These are phyloP conservation scores for Zalophus californianus DNA, from an alignment of 2,797 vertebrate species.

Conservation along the genomic window DNA sequence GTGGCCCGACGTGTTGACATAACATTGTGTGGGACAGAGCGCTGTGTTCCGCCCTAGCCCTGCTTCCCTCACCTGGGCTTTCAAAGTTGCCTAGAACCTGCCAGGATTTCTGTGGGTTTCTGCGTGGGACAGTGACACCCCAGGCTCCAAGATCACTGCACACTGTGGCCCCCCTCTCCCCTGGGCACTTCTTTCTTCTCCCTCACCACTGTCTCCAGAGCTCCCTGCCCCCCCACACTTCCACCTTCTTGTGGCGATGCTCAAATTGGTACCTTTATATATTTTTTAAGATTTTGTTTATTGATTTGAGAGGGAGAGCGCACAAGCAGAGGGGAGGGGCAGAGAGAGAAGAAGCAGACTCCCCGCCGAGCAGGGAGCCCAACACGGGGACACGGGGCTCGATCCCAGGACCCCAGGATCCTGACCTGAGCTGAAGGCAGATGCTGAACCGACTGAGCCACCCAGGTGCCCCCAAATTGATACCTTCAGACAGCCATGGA, in stretches of 20 bases:
- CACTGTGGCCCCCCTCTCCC: not conserved
- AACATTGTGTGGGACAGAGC: not conserved
- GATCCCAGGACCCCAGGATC: not conserved
- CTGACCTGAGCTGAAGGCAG: not conserved
- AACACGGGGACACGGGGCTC: not conserved
- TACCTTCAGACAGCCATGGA: not conserved
- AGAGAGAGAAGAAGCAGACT: not conserved
- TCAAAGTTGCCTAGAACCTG: constrained; percentile 15
- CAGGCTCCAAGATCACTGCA: not conserved
- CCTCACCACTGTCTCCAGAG: not conserved
- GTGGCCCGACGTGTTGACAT: not conserved
- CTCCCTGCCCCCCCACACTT: not conserved
- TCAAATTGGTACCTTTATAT: not conserved
- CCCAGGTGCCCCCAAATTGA: not conserved
- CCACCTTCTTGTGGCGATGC: not conserved
- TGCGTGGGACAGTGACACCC: not conserved
- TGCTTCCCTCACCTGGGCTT: not conserved
- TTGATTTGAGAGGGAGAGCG: not conserved
- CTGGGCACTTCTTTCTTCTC: not conserved
- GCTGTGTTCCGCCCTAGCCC: not conserved
- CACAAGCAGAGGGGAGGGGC: not conserved
- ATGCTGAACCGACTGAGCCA: not conserved
- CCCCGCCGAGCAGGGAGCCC: not conserved
- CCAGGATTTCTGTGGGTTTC: not conserved
- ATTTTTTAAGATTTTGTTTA: not conserved